Evolutionary conservation across 2,797 vertebrate genomes (phyloP).

Genomic region (Novumbra hubbsi): DNA sequence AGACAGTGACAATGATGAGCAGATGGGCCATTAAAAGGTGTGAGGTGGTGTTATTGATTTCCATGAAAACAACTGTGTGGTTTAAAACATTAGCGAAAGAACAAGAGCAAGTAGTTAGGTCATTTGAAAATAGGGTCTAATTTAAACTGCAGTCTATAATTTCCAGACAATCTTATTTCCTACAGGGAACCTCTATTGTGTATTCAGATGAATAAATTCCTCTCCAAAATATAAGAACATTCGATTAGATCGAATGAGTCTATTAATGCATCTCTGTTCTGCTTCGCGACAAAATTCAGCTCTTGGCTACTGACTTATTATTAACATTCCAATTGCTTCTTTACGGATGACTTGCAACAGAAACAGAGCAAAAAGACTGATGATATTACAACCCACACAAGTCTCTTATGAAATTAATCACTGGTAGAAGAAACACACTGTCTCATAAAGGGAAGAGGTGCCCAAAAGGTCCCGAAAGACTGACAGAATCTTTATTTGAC

Average conservation of each 20-base stretch:
- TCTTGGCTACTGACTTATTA: constrained; percentile 26
- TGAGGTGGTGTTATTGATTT: neutral
- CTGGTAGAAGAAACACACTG: neutral
- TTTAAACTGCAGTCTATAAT: constrained; percentile 1
- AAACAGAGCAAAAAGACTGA: constrained; percentile 9
- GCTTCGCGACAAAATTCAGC: constrained; percentile 30
- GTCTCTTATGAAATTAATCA: constrained; percentile 15
- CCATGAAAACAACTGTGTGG: neutral
- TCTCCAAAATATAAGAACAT: constrained; percentile 17
- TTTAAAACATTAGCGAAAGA: neutral
- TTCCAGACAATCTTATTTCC: constrained; percentile 1
- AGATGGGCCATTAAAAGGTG: neutral
- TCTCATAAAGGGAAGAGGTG: neutral
- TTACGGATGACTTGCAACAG: neutral
- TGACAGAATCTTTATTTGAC: neutral
- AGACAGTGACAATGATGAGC: neutral
- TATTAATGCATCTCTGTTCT: constrained; percentile 20
- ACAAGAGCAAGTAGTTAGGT: neutral
- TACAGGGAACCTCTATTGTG: neutral
- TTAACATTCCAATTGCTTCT: constrained; percentile 34
- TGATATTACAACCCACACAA: constrained; percentile 13
- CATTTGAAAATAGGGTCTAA: neutral
- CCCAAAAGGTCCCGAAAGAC: neutral
- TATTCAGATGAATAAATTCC: constrained; percentile 20
- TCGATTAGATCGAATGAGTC: constrained; percentile 16